These are phyloP conservation scores for Australoheros facetus DNA, from an alignment of 2,797 vertebrate genomes.

Conservation along the genomic window DNA sequence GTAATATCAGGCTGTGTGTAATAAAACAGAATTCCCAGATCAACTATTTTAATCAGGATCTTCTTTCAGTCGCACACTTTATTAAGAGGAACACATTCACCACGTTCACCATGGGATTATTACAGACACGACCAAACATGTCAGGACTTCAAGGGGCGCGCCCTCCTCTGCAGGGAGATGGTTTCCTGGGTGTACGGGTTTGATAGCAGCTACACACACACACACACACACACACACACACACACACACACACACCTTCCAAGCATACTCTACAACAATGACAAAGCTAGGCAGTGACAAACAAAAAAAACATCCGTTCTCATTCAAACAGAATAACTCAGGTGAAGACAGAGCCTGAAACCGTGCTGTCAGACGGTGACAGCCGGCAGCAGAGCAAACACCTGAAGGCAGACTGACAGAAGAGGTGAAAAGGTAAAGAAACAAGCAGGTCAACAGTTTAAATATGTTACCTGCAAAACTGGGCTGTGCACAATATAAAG, in stretches of 20 bases:
- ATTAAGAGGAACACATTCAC: conserved; percentile 7
- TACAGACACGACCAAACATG: conserved; percentile 49
- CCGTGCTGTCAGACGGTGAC: background rate
- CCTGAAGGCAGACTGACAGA: background rate
- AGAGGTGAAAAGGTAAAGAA: background rate
- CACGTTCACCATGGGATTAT: conserved; percentile 4
- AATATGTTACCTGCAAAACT: background rate
- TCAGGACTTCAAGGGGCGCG: conserved; percentile 28
- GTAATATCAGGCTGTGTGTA: background rate
- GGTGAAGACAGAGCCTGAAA: background rate
- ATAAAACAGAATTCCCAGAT: background rate
- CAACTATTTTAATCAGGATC: background rate
- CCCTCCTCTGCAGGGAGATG: conserved; percentile 16
- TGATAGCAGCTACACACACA: background rate
- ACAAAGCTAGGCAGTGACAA: background rate
- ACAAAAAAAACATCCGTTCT: background rate
- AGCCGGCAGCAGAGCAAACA: background rate
- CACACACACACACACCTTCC: background rate
- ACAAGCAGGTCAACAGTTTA: background rate
- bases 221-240: background rate
- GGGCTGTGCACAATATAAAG: background rate
- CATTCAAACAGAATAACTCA: background rate
- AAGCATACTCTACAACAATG: background rate
- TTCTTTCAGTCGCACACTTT: background rate
- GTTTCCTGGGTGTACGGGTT: conserved; percentile 1